Base-by-base conservation (phyloP, 1,140 invertebrate genomes). In the Oncopeltus fasciatus region DNA sequence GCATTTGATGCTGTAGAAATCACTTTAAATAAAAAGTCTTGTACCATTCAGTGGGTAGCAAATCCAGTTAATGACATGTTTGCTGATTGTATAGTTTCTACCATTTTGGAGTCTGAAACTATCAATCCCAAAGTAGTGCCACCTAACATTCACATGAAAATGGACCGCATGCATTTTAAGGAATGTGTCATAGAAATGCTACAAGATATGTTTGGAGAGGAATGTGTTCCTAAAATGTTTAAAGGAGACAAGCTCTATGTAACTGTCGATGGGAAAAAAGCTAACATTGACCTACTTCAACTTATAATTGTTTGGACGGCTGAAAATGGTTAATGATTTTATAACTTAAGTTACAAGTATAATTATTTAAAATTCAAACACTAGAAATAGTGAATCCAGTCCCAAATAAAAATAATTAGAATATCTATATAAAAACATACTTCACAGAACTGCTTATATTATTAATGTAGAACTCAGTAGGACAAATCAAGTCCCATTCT, bases 31-130 rank as follows among this genome's bases (percentile, higher is more conserved):
- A 83, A 84, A 24, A 87, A 87, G 71, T 83, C 90, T 62, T 83
- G 93, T 2, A 84, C 87, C 0, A 77, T 97, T 44, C 74, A 92
- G 80, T 98, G 96, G 96, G 76, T 85, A 18, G 90, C 93, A 18
- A 92, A 88, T 71, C 94, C 95, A 12, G 86, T 96, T 20, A 90
- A 92, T 70, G 95, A 99, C 73, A 98, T 98, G 91, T 98, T 91
- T 75, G 93, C 95, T 1, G 95, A 99, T 78, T 87, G 94, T 20
- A 86, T 96, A 14, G 76, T 98, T 31, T 87, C 90, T 11, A 90
- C 83, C 46, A 77, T 92, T 31, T 76, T 92, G 64, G 83, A 88
- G 73, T 87, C 87, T 2, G 86, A 90, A 66, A 69, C 69, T 21
- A 68, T 82, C 67, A 81, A 85, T 67, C 74, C 77, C 63, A 73